phyloP scores from a whole-genome alignment of 64 coral and sea anemone genomes.

The Montipora cactus region DNA sequence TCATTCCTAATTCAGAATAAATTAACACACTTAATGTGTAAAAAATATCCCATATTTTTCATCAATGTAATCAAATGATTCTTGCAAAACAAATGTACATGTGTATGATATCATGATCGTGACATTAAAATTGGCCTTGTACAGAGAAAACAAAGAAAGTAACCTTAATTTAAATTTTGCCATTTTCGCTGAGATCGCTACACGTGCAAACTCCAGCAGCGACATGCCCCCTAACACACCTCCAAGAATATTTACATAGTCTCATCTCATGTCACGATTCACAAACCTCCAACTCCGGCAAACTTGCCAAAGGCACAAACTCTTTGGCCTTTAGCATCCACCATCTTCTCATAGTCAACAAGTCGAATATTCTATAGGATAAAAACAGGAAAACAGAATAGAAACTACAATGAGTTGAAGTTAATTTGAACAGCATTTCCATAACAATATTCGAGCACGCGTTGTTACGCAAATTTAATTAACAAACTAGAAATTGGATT shows the following conservation, averaged over 20 bases:
- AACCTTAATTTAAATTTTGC: too few species aligned
- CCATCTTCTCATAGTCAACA: slow-evolving; percentile 98
- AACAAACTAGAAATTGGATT: too few species aligned
- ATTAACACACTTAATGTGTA: neutral
- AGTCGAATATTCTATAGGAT: slow-evolving; percentile 89
- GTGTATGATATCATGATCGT: too few species aligned
- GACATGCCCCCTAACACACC: slow-evolving; percentile 51
- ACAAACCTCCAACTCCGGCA: slow-evolving; percentile 94
- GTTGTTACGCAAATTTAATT: neutral
- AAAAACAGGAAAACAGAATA: neutral
- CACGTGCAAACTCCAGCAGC: neutral
- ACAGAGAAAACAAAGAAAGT: too few species aligned
- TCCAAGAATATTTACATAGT: neutral
- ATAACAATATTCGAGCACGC: neutral
- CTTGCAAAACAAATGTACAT: neutral
- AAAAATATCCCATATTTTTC: too few species aligned
- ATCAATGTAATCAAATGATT: neutral
- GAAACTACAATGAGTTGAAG: neutral
- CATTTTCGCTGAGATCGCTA: neutral
- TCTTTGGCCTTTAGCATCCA: slow-evolving; percentile 87
- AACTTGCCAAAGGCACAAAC: slow-evolving; percentile 99
- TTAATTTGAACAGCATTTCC: neutral
- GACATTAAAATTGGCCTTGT: too few species aligned
- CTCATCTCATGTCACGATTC: neutral
- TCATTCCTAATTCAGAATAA: slow-evolving; percentile 79